A percentile compares a stretch with the other conserved stretches of the same genome.
These are phyloP conservation scores for Squalus acanthias DNA, from an alignment of 2,797 vertebrate genomes.

Conservation along the genomic window DNA sequence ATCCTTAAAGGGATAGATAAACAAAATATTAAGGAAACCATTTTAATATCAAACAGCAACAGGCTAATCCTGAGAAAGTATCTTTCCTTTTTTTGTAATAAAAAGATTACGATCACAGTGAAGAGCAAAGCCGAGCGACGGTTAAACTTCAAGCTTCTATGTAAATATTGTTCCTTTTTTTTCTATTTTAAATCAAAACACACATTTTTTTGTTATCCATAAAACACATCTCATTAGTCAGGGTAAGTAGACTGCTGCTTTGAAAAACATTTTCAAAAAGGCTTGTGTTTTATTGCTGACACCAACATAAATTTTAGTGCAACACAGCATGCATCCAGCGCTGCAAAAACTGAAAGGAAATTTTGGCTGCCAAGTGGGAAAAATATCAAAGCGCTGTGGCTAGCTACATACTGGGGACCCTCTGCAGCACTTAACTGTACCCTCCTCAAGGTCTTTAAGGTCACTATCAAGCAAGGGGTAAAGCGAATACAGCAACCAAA, in stretches of 20 bases:
- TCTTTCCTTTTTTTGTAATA: neutral
- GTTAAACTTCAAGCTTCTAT: neutral
- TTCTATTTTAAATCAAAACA: slow-evolving; percentile 13
- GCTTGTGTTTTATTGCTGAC: slow-evolving; percentile 68
- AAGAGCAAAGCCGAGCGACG: neutral
- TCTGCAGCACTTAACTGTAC: slow-evolving; percentile 59
- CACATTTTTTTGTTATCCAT: slow-evolving; percentile 33
- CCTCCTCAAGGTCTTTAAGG: slow-evolving; percentile 47
- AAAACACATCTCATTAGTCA: slow-evolving; percentile 32
- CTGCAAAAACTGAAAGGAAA: slow-evolving; percentile 64
- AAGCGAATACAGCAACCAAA: slow-evolving; percentile 35
- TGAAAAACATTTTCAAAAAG: slow-evolving; percentile 48
- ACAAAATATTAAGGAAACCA: neutral
- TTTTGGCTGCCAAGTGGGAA: slow-evolving; percentile 58
- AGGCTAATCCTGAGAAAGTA: neutral
- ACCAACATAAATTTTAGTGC: slow-evolving; percentile 69
- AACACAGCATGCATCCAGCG: slow-evolving; percentile 61
- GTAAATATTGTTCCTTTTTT: neutral
- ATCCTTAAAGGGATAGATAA: neutral
- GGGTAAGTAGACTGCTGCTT: slow-evolving; percentile 3
- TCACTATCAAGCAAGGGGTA: slow-evolving; percentile 46
- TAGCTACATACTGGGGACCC: slow-evolving; percentile 44
- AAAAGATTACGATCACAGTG: neutral
- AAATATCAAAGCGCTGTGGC: slow-evolving; percentile 45
- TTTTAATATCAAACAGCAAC: neutral